Evolutionary conservation across 2,888 invertebrate species (phyloP), one percentile per base, ranked within the genome.

Genomic region (Clostera curtula): DNA sequence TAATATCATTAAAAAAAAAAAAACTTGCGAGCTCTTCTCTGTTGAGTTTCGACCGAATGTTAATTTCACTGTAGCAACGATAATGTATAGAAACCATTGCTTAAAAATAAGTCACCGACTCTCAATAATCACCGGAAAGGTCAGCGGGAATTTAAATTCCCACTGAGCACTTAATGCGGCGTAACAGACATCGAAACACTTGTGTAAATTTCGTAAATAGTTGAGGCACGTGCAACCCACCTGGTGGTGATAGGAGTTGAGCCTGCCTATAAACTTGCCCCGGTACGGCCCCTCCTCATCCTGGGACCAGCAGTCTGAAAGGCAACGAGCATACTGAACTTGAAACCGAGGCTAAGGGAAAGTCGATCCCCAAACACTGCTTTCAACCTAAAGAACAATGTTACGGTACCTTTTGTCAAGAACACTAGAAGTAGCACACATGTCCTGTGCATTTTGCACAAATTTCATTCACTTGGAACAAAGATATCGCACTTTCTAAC

Each of bases 181-280:
- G n/a, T n/a, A n/a, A n/a, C n/a, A n/a, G n/a, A n/a, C n/a, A n/a
- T n/a, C n/a, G n/a, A n/a, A n/a, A n/a, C n/a, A n/a, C n/a, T n/a
- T n/a, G n/a, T n/a, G n/a, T n/a, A n/a, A n/a, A n/a, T n/a, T n/a
- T n/a, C n/a, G n/a, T n/a, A n/a, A n/a, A n/a, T 22, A 4, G 16
- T 2, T 4, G 9, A 5, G 4, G 22, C 11, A 9, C 2, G 9
- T n/a, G n/a, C 21, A 4, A n/a, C n/a, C n/a, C 54, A 86, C 87
- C 76, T 88, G 95, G 66, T 96, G 95, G 69, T 96, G 95, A 62
- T 95, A 96, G 0, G 95, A 92, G 72, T 95, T 95, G 21, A 96
- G 75, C 72, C 92, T 93, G 4, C 95, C 95, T 30, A 96, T 79
- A 48, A 88, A 89, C 70, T 91, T 93, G 24, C 96, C 96, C 34